phyloP scores from a whole-genome alignment of 2,888 invertebrate genomes.

The Sinhomidia bicolor region DNA sequence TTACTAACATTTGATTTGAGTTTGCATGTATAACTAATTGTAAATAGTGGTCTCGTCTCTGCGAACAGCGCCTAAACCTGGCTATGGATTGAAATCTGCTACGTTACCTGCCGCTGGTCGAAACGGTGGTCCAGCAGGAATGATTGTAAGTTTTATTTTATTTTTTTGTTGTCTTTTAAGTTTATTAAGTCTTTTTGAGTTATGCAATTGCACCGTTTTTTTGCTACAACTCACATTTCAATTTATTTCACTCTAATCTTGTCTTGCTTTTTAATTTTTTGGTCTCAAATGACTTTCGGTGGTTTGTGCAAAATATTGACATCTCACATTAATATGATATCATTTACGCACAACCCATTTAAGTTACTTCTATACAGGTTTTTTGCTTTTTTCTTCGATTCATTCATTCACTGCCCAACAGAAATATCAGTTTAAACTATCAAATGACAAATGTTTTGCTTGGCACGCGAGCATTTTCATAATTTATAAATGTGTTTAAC shows the following conservation, averaged over 20 bases:
- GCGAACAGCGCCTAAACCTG: constrained; percentile 89
- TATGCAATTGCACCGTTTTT: constrained; percentile 1
- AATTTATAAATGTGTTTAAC: too few species aligned
- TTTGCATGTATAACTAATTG: constrained; percentile 77
- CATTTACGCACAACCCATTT: too few species aligned
- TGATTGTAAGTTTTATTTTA: constrained; percentile 80
- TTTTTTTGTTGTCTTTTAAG: constrained; percentile 49
- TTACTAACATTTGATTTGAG: constrained; percentile 76
- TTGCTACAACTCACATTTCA: background rate
- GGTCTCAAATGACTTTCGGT: too few species aligned
- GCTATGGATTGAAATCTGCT: constrained; percentile 88
- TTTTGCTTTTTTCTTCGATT: too few species aligned
- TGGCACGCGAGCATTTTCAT: too few species aligned
- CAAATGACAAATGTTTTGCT: too few species aligned
- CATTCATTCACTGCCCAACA: too few species aligned
- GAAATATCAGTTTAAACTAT: too few species aligned
- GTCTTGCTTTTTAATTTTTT: too few species aligned
- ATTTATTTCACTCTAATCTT: constrained; percentile 40
- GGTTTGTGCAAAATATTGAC: too few species aligned
- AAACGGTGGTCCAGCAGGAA: constrained; percentile 82
- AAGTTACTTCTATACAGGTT: too few species aligned
- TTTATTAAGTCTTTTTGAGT: constrained; percentile 44
- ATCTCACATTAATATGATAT: too few species aligned
- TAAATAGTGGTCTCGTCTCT: constrained; percentile 84
- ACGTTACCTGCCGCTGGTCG: constrained; percentile 87